Base-by-base conservation (phyloP, 1,140 invertebrate species). In the Neodiprion virginianus region DNA sequence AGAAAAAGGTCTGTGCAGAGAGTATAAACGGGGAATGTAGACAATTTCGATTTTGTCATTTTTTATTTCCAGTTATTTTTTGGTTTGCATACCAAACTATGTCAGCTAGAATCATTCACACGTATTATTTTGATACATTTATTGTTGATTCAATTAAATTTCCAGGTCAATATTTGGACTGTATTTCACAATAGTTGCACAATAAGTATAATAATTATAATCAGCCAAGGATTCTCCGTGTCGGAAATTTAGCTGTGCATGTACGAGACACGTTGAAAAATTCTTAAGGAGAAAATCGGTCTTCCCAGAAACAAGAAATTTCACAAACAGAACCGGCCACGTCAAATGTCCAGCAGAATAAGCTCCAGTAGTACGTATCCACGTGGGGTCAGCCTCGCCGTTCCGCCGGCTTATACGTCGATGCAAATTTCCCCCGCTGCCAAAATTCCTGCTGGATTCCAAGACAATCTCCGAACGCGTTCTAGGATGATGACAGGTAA, bases 311-410 rank as follows among this genome's bases (percentile, higher is more conserved):
- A 61, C 53, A 61, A 61, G n/a, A 17, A 61, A 17, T 61, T 61
- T 17, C 53, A 61, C n/a, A 12, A 8, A 8, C 53, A 14, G 53
- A 61, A 61, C n/a, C 53, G 53, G 5, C 53, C 53, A 14, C 53
- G 53, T 61, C 53, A 61, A 61, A 61, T 61, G 8, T 61, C 53
- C 53, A 61, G 53, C n/a, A 61, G 53, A 61, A 61, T 61, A 8
- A 61, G 53, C n/a, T 61, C 11, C 53, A 61, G 53, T 61, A 17
- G 53, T 61, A 17, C 53, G 53, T 14, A 61, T 9, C 53, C 53
- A 8, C 53, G 53, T 61, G 53, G 3, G 53, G 53, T 61, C 53
- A 61, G 53, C 53, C 53, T 61, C 4, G 3, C 53, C 3, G 53
- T 61, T 12, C 53, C 53, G 11, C 53, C 8, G 53, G 53, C 7